phyloP scores from a whole-genome alignment of 2,888 invertebrate genomes.

The Atrina japonica region DNA sequence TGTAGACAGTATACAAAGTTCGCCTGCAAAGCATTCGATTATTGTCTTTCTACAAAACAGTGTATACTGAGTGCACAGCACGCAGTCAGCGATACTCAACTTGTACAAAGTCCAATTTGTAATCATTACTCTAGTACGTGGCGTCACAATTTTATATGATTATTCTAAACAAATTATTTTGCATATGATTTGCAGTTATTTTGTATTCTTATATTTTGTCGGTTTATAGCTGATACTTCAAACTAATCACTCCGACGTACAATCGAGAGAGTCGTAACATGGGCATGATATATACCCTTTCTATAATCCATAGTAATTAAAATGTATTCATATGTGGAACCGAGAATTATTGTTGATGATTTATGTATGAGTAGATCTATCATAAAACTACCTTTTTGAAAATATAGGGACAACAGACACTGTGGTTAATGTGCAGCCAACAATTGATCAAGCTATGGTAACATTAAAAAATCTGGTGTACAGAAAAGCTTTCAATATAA shows the following conservation, averaged over 20 bases:
- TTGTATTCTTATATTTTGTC: too few species aligned
- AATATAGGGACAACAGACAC: slow-evolving; percentile 52
- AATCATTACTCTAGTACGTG: slow-evolving; percentile 60
- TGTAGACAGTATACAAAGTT: slow-evolving; percentile 57
- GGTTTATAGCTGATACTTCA: too few species aligned
- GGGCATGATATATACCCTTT: too few species aligned
- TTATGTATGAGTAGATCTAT: too few species aligned
- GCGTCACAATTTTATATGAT: background rate
- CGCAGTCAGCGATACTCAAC: slow-evolving; percentile 44
- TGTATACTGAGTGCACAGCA: slow-evolving; percentile 61
- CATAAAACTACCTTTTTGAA: slow-evolving; percentile 3
- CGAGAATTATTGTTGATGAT: too few species aligned
- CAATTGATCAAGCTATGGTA: slow-evolving; percentile 50
- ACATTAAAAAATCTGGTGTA: slow-evolving; percentile 58
- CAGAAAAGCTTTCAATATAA: slow-evolving; percentile 45
- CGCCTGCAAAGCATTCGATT: slow-evolving; percentile 66
- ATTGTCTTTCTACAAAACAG: slow-evolving; percentile 49
- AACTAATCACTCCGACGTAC: too few species aligned
- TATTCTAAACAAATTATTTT: background rate
- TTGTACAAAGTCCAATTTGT: slow-evolving; percentile 45
- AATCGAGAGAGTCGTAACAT: too few species aligned
- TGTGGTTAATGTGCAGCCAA: slow-evolving; percentile 47
- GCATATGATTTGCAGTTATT: too few species aligned
- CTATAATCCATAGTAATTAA: too few species aligned
- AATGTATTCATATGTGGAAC: too few species aligned